Base-by-base conservation (phyloP, 1,140 invertebrate genomes). In the Atta cephalotes region DNA sequence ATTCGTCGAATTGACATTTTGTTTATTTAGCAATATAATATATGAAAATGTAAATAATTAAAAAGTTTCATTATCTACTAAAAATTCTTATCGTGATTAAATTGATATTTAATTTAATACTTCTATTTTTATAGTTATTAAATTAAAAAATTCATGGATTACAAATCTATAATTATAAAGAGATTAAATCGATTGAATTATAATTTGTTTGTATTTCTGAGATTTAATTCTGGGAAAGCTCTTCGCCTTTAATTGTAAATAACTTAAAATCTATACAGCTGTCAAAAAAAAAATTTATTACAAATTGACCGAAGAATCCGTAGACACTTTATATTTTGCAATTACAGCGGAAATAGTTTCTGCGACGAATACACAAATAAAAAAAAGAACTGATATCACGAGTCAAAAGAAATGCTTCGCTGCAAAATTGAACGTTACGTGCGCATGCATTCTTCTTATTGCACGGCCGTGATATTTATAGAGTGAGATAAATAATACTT, bases 321-420 rank as follows among this genome's bases (percentile, higher is more conserved):
- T n/a, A 49, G 28, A 80, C 28, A 68, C 14, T 53, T n/a, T 28
- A 18, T 65, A 70, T 21, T 80, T 58, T 56, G 63, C 79, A 58
- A 80, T 70, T 63, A 9, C 49, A 70, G n/a, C 65, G 35, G 45
- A 56, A 58, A 81, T 70, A 70, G n/a, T 25, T 56, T 21, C 51
- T 21, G 10, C 21, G 16, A 45, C 9, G 51, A 81, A 18, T 71
- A 56, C 21, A 7, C 31, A 28, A 58, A 21, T 28, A 28, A 51
- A 79, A 45, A 58, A 58, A 39, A 2, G n/a, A 21, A 7, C 3
- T 10, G 35, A 28, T 65, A 71, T 58, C 14, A 21, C 51, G 51
- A 70, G 6, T 56, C n/a, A 71, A 81, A 81, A 70, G 9, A 71
- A 71, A 25, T 71, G 65, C 51, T 70, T 81, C 31, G 7, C n/a